phyloP scores from a whole-genome alignment of 2,888 invertebrate species.

The Bombylius discolor region DNA sequence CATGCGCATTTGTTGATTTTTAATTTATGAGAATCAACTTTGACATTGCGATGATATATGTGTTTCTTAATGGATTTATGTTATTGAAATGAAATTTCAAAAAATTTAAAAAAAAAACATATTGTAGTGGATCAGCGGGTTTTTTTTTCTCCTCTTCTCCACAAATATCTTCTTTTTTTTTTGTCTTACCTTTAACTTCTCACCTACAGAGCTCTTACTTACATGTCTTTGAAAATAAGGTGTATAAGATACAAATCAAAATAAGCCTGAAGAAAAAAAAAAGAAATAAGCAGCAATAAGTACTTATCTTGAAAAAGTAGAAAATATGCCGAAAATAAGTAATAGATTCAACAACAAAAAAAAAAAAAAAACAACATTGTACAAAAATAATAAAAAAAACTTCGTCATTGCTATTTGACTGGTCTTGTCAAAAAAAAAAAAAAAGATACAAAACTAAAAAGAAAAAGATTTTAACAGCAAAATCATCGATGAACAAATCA shows the following conservation, averaged over 20 bases:
- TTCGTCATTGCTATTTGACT: not conserved
- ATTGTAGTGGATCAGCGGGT: conserved; percentile 1
- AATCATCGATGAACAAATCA: too few species aligned
- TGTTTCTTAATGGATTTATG: conserved; percentile 11
- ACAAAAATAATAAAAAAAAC: not conserved
- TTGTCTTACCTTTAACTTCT: not conserved
- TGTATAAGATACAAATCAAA: not conserved
- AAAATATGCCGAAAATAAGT: not conserved
- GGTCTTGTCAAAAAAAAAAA: too few species aligned
- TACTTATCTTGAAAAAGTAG: too few species aligned
- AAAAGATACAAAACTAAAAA: too few species aligned
- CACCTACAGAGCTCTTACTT: not conserved
- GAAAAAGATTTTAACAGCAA: too few species aligned
- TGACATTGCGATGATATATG: conserved; percentile 12
- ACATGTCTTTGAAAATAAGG: not conserved
- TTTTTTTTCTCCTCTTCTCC: not conserved
- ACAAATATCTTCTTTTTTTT: too few species aligned
- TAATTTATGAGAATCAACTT: conserved; percentile 11
- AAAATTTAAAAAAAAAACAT: not conserved
- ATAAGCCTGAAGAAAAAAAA: too few species aligned
- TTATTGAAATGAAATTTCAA: conserved; percentile 1
- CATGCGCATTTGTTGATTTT: conserved; percentile 10
- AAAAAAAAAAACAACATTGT: too few species aligned
- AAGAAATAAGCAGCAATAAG: too few species aligned
- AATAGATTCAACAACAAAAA: too few species aligned